Base-by-base conservation (phyloP, 2,888 invertebrate species). In the Watsonalla cultraria region DNA sequence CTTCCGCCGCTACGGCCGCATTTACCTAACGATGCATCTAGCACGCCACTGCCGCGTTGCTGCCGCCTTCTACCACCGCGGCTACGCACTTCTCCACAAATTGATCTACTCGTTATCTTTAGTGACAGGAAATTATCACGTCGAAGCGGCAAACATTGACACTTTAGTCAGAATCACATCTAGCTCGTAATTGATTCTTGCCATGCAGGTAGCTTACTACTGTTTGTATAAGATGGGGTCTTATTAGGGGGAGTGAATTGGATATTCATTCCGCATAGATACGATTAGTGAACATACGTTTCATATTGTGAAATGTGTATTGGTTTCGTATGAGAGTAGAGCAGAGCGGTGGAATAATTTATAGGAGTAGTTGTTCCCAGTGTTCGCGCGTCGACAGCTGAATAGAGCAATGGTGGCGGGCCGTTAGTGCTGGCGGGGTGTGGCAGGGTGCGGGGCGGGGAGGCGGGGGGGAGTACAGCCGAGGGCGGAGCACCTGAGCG, bases 401-500 rank as follows among this genome's bases (percentile, higher is more conserved):
- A 90, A 90, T 90, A 88, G 89, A 84, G 86, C 81, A 83, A 79
- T 80, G 80, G 81, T 83, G 82, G 84, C 79, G 80, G 78, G 82
- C 79, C 78, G 82, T 79, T 80, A 79, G 80, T 70, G 68, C 61
- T 64, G 65, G 62, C 72, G 65, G 70, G 65, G 73, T 64, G 71
- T 72, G 64, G 72, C 55, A 54, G 68, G 59, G 66, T 54, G 67
- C 61, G 58, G 64, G 65, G 64, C 64, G 53, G 58, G 53, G 64
- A 55, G 62, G 58, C 60, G 64, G 58, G 59, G 66, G 52, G 58
- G 57, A 61, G 64, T 62, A 70, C 68, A 64, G 69, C 76, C 76
- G 80, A 78, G 88, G 87, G 89, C 87, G 87, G 88, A 85, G 90
- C 90, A 86, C 90, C 90, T 86, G 88, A 90, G 90, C 82, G 89